Evolutionary conservation across 2,113 vertebrate species (phyloP), one percentile per base, ranked within the genome.

Genomic region (Neopipo cinnamomea): DNA sequence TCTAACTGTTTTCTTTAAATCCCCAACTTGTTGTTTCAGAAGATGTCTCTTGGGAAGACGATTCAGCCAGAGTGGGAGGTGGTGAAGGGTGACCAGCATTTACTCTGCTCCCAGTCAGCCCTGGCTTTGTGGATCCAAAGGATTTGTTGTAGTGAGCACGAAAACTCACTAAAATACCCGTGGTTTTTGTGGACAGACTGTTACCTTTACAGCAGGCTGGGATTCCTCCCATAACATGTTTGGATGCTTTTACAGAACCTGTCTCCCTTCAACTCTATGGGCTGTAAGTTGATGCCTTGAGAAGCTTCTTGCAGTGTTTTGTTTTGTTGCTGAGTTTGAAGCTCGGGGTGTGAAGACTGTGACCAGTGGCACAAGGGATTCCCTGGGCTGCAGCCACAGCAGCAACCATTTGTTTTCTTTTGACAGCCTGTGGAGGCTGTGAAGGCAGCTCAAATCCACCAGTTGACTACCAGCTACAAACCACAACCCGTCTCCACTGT

Each of bases 371-470:
- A 61, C 90, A 81, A 94, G 92, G 90, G 95, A 96, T 93, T 95
- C 88, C 93, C 93, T 12, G 15, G 76, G 79, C 76, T 59, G 72
- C 73, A 92, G 93, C 95, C 93, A 18, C 93, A 96, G 83, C 83
- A 86, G 68, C 72, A 77, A 96, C 75, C 65, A 86, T 91, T 92
- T 97, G 79, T 97, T 97, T 97, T 91, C 91, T 84, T 96, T 95
- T 84, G 85, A 88, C 88, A 91, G 92, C 68, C 73, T 94, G 90
- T 10, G 58, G 84, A 84, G 83, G 79, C 93, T 65, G 47, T 72
- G 72, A 93, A 94, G 61, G 73, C 88, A 89, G 93, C 79, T 95
- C 79, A 91, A 92, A 96, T 84, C 61, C 56, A 81, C 75, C 79
- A 89, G 88, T 22, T 72, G 83, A 94, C 85, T 86, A 65, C 85